Conservation (phyloP, 30 jellyfish, hydroid and myxozoan species). For the Turritopsis rubra region DNA sequence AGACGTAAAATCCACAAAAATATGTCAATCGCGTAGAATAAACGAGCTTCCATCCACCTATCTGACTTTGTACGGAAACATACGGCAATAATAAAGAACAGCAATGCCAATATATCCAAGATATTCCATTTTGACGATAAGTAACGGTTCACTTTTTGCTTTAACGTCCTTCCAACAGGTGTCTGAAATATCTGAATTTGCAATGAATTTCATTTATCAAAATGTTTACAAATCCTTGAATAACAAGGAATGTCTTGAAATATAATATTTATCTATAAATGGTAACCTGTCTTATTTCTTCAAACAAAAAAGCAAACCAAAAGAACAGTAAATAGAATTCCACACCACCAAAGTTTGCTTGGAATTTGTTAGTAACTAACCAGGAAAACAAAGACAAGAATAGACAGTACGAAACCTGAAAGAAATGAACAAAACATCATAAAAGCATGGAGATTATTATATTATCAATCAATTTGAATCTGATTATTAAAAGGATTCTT, state of each 20-base stretch:
- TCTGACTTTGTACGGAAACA: conserved; percentile 32
- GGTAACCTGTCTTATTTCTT: conserved; percentile 1
- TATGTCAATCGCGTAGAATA: conserved; percentile 55
- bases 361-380: neutral
- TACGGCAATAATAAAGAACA: conserved; percentile 50
- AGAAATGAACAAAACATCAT: neutral
- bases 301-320: neutral
- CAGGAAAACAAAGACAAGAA: neutral
- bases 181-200: neutral
- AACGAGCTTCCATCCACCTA: conserved; percentile 41
- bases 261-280: neutral
- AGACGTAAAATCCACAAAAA: conserved; percentile 74
- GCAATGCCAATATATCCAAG: conserved; percentile 68
- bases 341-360: neutral
- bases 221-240: neutral
- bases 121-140: conserved; percentile 46
- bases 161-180: conserved; percentile 12
- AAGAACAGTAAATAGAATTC: neutral
- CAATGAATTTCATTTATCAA: neutral
- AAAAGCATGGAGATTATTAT: too few relatives aligned
- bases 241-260: neutral
- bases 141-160: neutral
- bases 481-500: too few relatives aligned
- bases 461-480: too few relatives aligned
- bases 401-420: neutral